phyloP scores from a whole-genome alignment of 35 echinoderm and acorn worm species.

The Chiridota heheva region DNA sequence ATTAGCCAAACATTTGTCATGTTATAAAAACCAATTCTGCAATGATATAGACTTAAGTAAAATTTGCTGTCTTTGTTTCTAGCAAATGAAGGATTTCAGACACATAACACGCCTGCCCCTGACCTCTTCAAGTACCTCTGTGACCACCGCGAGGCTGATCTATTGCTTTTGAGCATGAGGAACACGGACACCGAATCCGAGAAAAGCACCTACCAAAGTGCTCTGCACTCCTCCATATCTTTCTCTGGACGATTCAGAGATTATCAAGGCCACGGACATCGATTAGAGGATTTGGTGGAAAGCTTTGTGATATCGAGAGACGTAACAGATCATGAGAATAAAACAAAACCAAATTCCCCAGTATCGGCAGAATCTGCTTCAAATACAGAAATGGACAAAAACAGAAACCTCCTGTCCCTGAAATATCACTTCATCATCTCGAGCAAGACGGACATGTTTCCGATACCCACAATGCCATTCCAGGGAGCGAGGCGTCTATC shows the following conservation, averaged over 20 bases:
- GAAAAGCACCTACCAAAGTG: slow-evolving; percentile 35
- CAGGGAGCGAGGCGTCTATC: not conserved
- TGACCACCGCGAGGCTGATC: slow-evolving; percentile 44
- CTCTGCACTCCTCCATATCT: slow-evolving; percentile 38
- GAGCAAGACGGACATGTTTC: slow-evolving; percentile 60
- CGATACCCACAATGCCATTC: slow-evolving; percentile 28
- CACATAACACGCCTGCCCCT: slow-evolving; percentile 77
- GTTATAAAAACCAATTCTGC: not conserved
- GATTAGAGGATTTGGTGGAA: slow-evolving; percentile 42
- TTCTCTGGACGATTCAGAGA: slow-evolving; percentile 19
- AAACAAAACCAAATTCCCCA: slow-evolving; percentile 56
- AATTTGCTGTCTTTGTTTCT: not conserved
- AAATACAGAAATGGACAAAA: not conserved
- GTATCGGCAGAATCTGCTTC: slow-evolving; percentile 9
- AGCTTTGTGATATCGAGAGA: slow-evolving; percentile 69
- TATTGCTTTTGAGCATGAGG: slow-evolving; percentile 58
- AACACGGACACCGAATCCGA: not conserved
- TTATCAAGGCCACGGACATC: not conserved
- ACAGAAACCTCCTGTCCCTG: slow-evolving; percentile 79
- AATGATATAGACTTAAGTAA: too few species aligned
- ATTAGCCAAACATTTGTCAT: too few species aligned
- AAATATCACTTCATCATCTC: slow-evolving; percentile 91
- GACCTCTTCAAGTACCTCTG: slow-evolving; percentile 79
- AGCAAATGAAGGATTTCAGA: slow-evolving; percentile 66
- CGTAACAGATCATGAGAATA: slow-evolving; percentile 44